A percentile compares a stretch with the other conserved stretches of the same genome.
These are phyloP conservation scores for Melanotaenia trifasciata DNA, from an alignment of 2,797 vertebrate genomes.

Conservation along the genomic window DNA sequence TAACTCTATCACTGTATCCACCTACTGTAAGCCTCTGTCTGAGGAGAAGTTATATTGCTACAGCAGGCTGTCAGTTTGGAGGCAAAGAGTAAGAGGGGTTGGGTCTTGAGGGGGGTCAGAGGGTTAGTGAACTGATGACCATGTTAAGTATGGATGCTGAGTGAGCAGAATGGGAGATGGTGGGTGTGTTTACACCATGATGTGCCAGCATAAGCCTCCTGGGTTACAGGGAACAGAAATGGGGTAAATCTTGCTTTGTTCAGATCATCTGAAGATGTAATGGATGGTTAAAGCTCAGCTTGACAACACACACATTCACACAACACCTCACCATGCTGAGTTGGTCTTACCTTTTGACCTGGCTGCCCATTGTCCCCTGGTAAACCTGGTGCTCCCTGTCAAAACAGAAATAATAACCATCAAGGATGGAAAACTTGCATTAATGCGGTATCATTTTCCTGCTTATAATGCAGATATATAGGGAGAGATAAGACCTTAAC, in stretches of 20 bases:
- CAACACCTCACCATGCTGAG: conserved; percentile 20
- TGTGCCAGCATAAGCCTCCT: conserved; percentile 21
- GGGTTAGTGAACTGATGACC: conserved; percentile 70
- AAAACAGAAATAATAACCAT: conserved; percentile 43
- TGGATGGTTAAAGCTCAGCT: conserved; percentile 32
- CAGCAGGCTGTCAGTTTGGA: conserved; percentile 40
- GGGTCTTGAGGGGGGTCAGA: conserved; percentile 30
- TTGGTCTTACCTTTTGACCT: conserved; percentile 89
- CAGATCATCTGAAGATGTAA: conserved; percentile 22
- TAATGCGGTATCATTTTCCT: neutral
- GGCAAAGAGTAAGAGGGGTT: conserved; percentile 38
- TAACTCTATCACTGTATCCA: conserved; percentile 77
- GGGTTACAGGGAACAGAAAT: conserved; percentile 23
- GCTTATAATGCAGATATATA: neutral
- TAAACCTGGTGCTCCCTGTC: conserved; percentile 87
- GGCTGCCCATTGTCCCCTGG: conserved; percentile 84
- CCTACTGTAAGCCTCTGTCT: conserved; percentile 62
- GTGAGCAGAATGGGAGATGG: conserved; percentile 37
- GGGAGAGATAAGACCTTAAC: neutral
- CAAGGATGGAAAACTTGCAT: conserved; percentile 18
- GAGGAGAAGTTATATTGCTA: conserved; percentile 25
- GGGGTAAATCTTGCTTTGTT: conserved; percentile 19
- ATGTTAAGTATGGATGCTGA: conserved; percentile 69
- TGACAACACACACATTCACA: conserved; percentile 16
- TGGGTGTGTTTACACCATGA: conserved; percentile 41